These are phyloP conservation scores for Oxygymnocypris stewartii DNA, from an alignment of 2,113 vertebrate genomes.

Conservation along the genomic window DNA sequence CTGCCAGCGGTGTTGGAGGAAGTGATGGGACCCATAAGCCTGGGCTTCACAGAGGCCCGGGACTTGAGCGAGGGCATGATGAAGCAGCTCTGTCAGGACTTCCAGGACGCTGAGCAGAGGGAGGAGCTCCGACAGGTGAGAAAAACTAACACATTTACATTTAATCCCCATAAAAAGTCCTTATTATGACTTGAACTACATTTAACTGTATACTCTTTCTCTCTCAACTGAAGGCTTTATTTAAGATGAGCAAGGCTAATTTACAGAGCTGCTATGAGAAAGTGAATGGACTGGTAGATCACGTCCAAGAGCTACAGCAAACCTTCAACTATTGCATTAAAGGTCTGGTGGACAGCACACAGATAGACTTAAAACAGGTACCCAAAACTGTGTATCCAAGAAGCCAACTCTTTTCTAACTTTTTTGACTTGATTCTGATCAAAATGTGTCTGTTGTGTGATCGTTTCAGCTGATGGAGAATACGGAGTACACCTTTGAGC, in stretches of 20 bases:
- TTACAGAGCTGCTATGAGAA: conserved; percentile 83
- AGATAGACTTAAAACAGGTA: conserved; percentile 92
- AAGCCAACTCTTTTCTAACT: neutral
- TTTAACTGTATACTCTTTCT: neutral
- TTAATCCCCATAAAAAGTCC: neutral
- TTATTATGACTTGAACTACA: too few species aligned
- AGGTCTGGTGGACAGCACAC: conserved; percentile 83
- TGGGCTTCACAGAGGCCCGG: conserved; percentile 83
- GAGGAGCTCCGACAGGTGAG: conserved; percentile 79
- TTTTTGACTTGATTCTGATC: neutral
- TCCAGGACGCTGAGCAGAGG: conserved; percentile 65
- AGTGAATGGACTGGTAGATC: conserved; percentile 78
- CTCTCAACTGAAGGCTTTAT: conserved; percentile 71
- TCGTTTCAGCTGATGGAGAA: conserved; percentile 84
- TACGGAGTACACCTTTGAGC: conserved; percentile 83
- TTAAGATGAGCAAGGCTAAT: conserved; percentile 73
- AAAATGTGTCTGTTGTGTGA: conserved; percentile 2
- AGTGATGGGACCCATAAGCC: conserved; percentile 89
- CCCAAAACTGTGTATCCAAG: neutral
- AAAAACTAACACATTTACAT: neutral
- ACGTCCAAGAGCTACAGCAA: conserved; percentile 79
- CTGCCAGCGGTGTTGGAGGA: conserved; percentile 87
- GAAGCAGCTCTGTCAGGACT: conserved; percentile 76
- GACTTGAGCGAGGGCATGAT: conserved; percentile 80
- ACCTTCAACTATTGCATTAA: conserved; percentile 80